A percentile compares a stretch with the other conserved stretches of the same genome.
These are phyloP conservation scores for Cotesia chilonis DNA, from an alignment of 1,140 invertebrate genomes.

Conservation along the genomic window DNA sequence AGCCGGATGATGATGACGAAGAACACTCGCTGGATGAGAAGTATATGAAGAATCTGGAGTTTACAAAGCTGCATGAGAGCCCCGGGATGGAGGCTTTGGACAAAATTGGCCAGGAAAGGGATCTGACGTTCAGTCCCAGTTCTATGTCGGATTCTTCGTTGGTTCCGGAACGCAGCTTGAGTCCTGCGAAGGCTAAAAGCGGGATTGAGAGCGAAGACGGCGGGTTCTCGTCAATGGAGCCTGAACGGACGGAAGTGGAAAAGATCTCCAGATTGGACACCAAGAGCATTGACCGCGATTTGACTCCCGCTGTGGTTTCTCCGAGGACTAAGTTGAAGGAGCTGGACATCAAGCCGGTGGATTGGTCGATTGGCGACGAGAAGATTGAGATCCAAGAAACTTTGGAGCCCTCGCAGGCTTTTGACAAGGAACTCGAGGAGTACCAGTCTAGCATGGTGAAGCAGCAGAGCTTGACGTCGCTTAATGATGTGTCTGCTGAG, in stretches of 20 bases:
- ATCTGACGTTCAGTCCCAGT: constrained; percentile 51
- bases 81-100: constrained; percentile 54
- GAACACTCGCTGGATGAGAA: constrained; percentile 38
- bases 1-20: constrained; percentile 45
- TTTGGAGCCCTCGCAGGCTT: constrained; percentile 57
- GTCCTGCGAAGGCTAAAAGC: background rate
- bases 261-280: constrained; percentile 25
- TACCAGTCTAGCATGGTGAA: constrained; percentile 50
- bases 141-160: constrained; percentile 55
- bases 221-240: constrained; percentile 35
- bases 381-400: constrained; percentile 61
- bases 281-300: constrained; percentile 33
- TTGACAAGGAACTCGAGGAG: constrained; percentile 61
- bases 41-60: constrained; percentile 28
- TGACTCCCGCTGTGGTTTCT: constrained; percentile 38
- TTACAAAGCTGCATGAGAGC: constrained; percentile 52
- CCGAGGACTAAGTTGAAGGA: constrained; percentile 45
- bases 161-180: constrained; percentile 43
- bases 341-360: constrained; percentile 58
- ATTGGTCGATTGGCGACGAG: constrained; percentile 64
- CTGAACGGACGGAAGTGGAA: constrained; percentile 26
- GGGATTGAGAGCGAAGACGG: constrained; percentile 32
- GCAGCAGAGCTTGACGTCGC: constrained; percentile 36
- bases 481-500: constrained; percentile 42
- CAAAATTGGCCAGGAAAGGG: constrained; percentile 49